Evolutionary conservation across 2,113 vertebrate genomes (phyloP).

Genomic region (Pyxicephalus adspersus): DNA sequence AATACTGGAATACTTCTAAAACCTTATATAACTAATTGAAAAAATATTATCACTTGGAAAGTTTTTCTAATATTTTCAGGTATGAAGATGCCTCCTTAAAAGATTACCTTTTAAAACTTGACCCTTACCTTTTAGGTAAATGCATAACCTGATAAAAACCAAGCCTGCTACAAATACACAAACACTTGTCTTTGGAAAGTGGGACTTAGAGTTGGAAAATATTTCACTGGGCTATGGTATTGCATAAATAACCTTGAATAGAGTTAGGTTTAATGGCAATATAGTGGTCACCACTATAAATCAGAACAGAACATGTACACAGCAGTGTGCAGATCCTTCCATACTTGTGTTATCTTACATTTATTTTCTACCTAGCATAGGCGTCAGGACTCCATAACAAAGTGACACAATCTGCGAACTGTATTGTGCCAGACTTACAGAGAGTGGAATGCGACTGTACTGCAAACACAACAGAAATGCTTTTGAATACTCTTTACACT

Average conservation of each 20-base stretch:
- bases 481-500: background rate
- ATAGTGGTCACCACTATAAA: background rate
- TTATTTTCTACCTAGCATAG: background rate
- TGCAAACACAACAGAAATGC: background rate
- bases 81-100: too few relatives aligned
- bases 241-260: constrained; percentile 3
- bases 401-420: background rate
- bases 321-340: background rate
- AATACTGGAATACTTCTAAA: too few relatives aligned
- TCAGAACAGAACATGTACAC: background rate
- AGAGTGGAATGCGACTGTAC: background rate
- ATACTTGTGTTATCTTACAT: constrained; percentile 1
- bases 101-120: too few relatives aligned
- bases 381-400: constrained; percentile 7
- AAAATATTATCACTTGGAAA: too few relatives aligned
- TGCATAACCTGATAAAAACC: too few relatives aligned
- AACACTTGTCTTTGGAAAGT: background rate
- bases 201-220: background rate
- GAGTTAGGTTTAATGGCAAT: background rate
- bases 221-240: background rate
- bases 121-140: too few relatives aligned
- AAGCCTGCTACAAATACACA: background rate
- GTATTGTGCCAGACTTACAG: background rate
- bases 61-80: too few relatives aligned
- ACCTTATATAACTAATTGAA: too few relatives aligned